Evolutionary conservation across 2,113 vertebrate species (phyloP), one percentile per base, ranked within the genome.

Genomic region (Serilophus lunatus): DNA sequence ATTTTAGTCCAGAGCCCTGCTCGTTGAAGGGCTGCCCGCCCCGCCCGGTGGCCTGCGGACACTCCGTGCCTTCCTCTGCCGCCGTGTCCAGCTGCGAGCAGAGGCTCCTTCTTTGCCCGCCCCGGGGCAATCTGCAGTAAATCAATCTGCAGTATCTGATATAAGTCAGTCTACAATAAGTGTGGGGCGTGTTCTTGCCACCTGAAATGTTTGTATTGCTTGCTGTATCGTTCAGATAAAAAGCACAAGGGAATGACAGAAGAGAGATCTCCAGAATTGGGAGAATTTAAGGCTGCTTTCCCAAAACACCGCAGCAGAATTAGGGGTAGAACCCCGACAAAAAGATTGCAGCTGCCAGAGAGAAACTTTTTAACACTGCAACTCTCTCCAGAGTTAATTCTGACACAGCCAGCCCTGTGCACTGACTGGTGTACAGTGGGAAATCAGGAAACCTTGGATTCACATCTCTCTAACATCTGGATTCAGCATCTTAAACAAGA

Each of bases 21-120:
- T n/a, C 5, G 0, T 5, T 11, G 2, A 10, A 24, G 35, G 0
- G 29, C 60, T 7, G 77, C 2, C 3, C 24, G 0, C 31, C 33
- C 4, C 25, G 1, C 1, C 38, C 4, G 8, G n/a, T 0, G 49
- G 38, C 35, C 44, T 18, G 33, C 22, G 14, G 36, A 2, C 38
- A 1, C 61, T 3, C 18, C 12, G 31, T 54, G 64, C 54, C 40
- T 28, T 45, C 38, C 29, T 0, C 47, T 18, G 12, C 6, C 10
- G 44, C 15, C 16, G 3, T 5, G 31, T 1, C 4, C 28, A 5
- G 10, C 33, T 12, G 5, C 1, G 1, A 31, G 2, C 10, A 2
- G 11, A 8, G 11, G 5, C 18, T 57, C 20, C 24, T 49, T 10
- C 33, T 45, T n/a, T 25, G 47, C 28, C 14, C 2, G 1, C 25